phyloP scores from a whole-genome alignment of 2,797 vertebrate species.

The Rhincodon typus region DNA sequence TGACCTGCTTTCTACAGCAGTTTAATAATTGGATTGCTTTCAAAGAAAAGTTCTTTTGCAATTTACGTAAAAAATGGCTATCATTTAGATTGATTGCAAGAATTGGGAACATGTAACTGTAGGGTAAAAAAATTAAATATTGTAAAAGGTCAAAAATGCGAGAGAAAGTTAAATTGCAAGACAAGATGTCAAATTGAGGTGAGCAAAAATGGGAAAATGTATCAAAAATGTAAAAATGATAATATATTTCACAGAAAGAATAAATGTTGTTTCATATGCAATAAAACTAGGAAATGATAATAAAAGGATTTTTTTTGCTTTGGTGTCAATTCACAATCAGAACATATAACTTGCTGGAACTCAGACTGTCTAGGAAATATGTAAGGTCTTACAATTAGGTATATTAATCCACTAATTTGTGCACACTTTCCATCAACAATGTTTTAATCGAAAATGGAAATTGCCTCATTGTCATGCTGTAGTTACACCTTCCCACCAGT shows the following conservation, averaged over 20 bases:
- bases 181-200: background rate
- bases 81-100: background rate
- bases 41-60: background rate
- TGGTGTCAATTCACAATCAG: background rate
- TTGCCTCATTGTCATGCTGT: background rate
- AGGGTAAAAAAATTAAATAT: background rate
- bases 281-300: no score
- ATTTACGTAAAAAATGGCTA: background rate
- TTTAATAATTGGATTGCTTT: constrained; percentile 16
- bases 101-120: background rate
- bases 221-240: background rate
- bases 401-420: background rate
- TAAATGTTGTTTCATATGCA: no score
- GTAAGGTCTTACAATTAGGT: background rate
- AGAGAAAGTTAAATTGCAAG: background rate
- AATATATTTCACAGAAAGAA: no score
- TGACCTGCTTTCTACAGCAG: background rate
- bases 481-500: background rate
- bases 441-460: background rate
- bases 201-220: background rate
- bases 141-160: background rate
- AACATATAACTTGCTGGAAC: background rate
- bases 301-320: background rate
- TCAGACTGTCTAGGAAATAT: background rate
- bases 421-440: background rate